Evolutionary conservation across 2,113 vertebrate genomes (phyloP), one percentile per base, ranked within the genome.

Genomic region (Neodontobutis hainanensis): DNA sequence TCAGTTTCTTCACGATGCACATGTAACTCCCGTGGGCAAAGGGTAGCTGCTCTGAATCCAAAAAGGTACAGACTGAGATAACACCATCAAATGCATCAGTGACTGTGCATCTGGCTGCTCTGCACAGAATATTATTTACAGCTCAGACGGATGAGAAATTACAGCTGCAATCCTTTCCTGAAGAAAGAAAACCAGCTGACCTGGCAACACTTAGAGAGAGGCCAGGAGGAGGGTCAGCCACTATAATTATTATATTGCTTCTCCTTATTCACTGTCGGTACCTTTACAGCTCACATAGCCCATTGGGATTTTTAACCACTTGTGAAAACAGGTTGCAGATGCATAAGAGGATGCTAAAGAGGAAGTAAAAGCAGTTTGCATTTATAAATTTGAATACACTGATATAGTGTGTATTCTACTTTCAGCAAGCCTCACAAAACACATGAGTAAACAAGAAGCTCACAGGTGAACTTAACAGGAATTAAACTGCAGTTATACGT

Each of bases 181-280:
- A 66, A 75, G 74, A 68, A 71, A 69, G 60, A 72, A 84, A 87
- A 90, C 75, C 81, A 83, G 91, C 89, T 90, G 89, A 91, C 79
- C 85, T 77, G 78, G 85, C 85, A 84, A 87, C 85, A 87, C 69
- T 81, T 80, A 61, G 65, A 88, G 80, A 43, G 79, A 84, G 72
- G 70, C 74, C 58, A 65, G 57, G 68, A 78, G 73, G 78, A 81
- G 76, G 80, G 81, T 87, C 81, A 83, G 76, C 81, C 82, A 73
- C 84, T 79, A 84, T 85, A 87, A 89, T 92, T 86, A 92, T 90
- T 87, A 90, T 86, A 91, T 85, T 75, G 80, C 87, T 81, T 81
- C 79, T 78, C 64, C 75, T 81, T 82, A 76, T 85, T 90, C 78
- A 87, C 66, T 74, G 74, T 84, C 78, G 2, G 50, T 90, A 87